Conservation (phyloP, 2,113 vertebrate genomes). For the Epinephelus moara region DNA sequence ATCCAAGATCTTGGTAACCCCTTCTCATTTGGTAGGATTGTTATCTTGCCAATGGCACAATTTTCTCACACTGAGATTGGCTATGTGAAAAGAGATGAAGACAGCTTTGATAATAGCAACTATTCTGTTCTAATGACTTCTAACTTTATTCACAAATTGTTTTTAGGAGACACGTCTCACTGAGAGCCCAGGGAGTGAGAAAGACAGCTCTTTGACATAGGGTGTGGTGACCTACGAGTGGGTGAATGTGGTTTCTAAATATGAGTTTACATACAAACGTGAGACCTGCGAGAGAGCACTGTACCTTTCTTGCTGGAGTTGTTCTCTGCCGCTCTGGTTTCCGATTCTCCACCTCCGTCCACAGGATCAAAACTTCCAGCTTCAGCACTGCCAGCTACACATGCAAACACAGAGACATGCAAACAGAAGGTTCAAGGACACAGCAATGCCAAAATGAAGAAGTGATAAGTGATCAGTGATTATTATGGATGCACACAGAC, state of each 20-base stretch:
- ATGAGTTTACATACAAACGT: background rate
- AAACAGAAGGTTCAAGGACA: slow-evolving; percentile 23
- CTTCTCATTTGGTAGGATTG: background rate
- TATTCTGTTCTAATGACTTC: background rate
- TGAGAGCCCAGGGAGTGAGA: background rate
- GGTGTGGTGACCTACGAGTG: background rate
- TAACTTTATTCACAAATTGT: background rate
- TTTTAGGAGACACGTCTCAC: background rate
- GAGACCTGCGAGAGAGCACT: slow-evolving; percentile 6
- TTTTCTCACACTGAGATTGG: background rate
- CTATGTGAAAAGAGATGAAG: background rate
- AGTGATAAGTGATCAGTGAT: slow-evolving; percentile 23
- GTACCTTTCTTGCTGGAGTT: slow-evolving; percentile 67
- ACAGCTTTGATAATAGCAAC: background rate
- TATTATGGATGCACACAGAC: slow-evolving; percentile 23
- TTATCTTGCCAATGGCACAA: background rate
- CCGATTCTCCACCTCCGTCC: slow-evolving; percentile 70
- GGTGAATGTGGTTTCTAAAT: background rate
- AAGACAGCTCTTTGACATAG: background rate
- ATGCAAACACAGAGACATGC: slow-evolving; percentile 1
- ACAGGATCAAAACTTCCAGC: slow-evolving; percentile 58
- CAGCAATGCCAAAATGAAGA: slow-evolving; percentile 8
- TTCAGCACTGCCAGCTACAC: slow-evolving; percentile 20
- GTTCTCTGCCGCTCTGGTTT: slow-evolving; percentile 61
- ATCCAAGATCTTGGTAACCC: background rate